Evolutionary conservation across 2,888 invertebrate species (phyloP).

Genomic region (Branchipolynoe longqiensis): DNA sequence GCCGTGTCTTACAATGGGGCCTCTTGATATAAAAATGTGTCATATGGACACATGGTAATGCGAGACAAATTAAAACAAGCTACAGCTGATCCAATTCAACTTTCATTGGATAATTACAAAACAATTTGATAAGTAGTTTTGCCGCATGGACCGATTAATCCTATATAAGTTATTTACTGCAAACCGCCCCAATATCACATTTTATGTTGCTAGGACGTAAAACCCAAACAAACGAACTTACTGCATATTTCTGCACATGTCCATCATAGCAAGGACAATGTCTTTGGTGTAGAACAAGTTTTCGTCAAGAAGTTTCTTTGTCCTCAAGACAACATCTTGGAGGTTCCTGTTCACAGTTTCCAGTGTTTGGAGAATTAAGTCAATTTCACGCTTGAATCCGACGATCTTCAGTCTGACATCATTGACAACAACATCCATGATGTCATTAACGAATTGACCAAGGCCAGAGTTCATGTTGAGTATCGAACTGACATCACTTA

Average conservation of each 20-base stretch:
- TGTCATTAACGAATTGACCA: not conserved
- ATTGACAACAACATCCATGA: conserved; percentile 25
- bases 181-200: no score
- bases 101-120: no score
- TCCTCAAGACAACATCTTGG: conserved; percentile 2
- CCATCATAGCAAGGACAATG: conserved; percentile 32
- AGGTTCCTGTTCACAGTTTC: conserved; percentile 47
- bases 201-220: no score
- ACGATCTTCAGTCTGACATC: conserved; percentile 56
- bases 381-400: not conserved
- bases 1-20: no score
- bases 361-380: not conserved
- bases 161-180: no score
- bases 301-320: conserved; percentile 44
- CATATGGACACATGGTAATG: no score
- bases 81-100: no score
- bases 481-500: not conserved
- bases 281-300: conserved; percentile 68
- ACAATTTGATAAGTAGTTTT: no score
- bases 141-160: no score
- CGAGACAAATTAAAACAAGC: no score
- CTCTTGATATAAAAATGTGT: no score
- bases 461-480: conserved; percentile 27
- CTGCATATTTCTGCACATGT: conserved; percentile 20
- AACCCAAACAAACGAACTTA: no score